A percentile compares a stretch with the other conserved stretches of the same genome.
These are phyloP conservation scores for Callaeas wilsoni DNA, from an alignment of 2,113 vertebrate species.

Conservation along the genomic window DNA sequence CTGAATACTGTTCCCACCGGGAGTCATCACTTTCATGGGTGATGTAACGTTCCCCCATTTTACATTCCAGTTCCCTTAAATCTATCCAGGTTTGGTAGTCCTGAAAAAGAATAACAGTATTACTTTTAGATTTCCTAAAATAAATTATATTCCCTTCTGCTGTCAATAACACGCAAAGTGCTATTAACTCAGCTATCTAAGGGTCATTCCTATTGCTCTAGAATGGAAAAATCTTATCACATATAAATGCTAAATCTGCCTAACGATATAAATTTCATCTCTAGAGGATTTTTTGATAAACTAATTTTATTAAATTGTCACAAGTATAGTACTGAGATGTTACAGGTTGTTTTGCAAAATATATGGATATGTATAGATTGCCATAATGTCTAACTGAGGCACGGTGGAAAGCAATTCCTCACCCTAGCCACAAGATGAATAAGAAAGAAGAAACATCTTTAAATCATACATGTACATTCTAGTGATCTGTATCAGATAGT, in stretches of 20 bases:
- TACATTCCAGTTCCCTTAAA: conserved; percentile 89
- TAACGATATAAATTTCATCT: background rate
- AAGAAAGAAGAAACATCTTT: background rate
- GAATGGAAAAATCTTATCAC: background rate
- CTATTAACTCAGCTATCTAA: background rate
- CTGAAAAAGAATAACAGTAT: conserved; percentile 63
- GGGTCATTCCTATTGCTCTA: background rate
- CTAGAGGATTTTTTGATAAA: background rate
- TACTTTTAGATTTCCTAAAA: background rate
- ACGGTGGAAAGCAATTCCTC: background rate
- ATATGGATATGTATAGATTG: background rate
- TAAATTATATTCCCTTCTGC: background rate
- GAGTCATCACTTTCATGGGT: conserved; percentile 96
- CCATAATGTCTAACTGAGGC: background rate
- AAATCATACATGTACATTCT: background rate
- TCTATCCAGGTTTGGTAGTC: conserved; percentile 98
- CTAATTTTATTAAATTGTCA: background rate
- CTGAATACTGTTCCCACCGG: conserved; percentile 90
- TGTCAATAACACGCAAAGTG: background rate
- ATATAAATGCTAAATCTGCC: background rate
- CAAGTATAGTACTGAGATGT: background rate
- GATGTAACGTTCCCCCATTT: conserved; percentile 91
- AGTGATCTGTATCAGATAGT: background rate
- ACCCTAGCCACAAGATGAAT: background rate
- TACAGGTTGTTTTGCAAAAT: background rate